Conservation (phyloP, 1,140 invertebrate species). For the Drosophila baimaii region DNA sequence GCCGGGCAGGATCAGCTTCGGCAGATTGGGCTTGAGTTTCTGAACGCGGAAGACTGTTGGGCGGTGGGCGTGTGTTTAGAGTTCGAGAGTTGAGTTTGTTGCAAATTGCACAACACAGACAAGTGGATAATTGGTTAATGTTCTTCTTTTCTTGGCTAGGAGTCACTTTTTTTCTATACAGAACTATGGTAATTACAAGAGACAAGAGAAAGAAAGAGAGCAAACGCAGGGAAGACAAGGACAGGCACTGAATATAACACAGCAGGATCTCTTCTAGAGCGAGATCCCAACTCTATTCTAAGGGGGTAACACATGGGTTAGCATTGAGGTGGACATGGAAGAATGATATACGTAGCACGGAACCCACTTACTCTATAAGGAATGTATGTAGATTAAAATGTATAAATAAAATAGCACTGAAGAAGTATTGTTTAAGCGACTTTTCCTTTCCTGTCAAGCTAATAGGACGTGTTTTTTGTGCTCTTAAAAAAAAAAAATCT, state of each 20-base stretch:
- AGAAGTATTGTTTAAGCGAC: background rate
- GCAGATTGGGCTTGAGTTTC: conserved; percentile 83
- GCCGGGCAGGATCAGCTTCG: conserved; percentile 80
- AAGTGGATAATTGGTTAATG: conserved; percentile 79
- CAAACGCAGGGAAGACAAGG: conserved; percentile 27
- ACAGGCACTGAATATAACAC: conserved; percentile 20
- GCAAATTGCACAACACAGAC: conserved; percentile 63
- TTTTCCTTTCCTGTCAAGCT: no score
- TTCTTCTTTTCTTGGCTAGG: conserved; percentile 29
- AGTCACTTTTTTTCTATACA: conserved; percentile 46
- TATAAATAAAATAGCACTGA: conserved; percentile 1
- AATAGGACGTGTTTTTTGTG: no score
- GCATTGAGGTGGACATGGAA: conserved; percentile 41
- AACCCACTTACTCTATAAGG: conserved; percentile 13
- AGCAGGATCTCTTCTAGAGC: conserved; percentile 21
- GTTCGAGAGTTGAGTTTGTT: conserved; percentile 61
- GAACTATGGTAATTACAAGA: conserved; percentile 74
- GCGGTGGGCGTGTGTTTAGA: conserved; percentile 56
- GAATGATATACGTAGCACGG: conserved; percentile 41
- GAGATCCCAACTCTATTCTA: conserved; percentile 34
- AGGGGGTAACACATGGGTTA: conserved; percentile 42
- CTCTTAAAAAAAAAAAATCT: no score
- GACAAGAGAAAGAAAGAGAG: conserved; percentile 24
- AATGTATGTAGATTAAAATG: conserved; percentile 19
- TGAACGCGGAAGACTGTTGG: conserved; percentile 80